Conservation (phyloP, 2,888 invertebrate species). For the Agriotes lineatus region DNA sequence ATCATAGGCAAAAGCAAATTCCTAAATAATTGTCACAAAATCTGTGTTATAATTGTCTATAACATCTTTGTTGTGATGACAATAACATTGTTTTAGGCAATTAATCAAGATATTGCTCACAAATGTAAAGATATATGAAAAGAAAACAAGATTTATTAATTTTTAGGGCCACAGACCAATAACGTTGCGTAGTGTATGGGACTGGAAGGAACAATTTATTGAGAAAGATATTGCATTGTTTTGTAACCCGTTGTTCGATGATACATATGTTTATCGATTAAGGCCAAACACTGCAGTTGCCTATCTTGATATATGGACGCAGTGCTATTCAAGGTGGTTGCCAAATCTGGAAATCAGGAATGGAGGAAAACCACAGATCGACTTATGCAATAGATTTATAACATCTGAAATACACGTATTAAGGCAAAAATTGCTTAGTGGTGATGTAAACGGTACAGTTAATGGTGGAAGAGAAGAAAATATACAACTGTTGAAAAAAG, state of each 20-base stretch:
- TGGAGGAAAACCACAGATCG: conserved; percentile 75
- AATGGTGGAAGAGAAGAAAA: conserved; percentile 60
- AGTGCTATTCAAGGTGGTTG: conserved; percentile 93
- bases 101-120: no score
- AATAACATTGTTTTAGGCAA: no score
- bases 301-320: conserved; percentile 82
- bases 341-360: conserved; percentile 82
- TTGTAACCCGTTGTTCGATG: conserved; percentile 83
- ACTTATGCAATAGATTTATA: conserved; percentile 67
- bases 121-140: no score
- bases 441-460: conserved; percentile 41
- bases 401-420: conserved; percentile 67
- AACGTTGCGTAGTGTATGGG: conserved; percentile 85
- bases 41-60: no score
- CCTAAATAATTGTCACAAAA: no score
- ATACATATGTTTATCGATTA: conserved; percentile 60
- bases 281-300: conserved; percentile 70
- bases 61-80: no score
- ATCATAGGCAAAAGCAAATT: no score
- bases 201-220: conserved; percentile 89
- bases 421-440: conserved; percentile 57
- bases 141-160: no score
- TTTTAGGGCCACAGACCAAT: conserved; percentile 63
- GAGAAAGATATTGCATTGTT: conserved; percentile 86
- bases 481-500: conserved; percentile 60